Base-by-base conservation (phyloP, 2,113 vertebrate genomes). In the Hippolais icterina region DNA sequence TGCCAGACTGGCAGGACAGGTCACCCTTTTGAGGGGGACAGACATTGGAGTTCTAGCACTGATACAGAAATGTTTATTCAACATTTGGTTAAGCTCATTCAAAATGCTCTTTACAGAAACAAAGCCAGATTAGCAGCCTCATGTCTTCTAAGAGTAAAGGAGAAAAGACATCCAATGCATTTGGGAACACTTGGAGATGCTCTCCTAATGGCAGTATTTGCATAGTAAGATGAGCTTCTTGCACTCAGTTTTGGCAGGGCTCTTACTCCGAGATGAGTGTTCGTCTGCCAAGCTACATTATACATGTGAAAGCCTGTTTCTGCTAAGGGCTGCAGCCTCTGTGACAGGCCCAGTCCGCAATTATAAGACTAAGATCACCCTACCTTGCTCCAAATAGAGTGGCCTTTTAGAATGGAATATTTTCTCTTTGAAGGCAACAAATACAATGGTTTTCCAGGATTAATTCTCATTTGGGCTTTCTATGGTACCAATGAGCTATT, bases 171-270 rank as follows among this genome's bases (percentile, higher is more conserved):
- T 46, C 29, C 59, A 83, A 28, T 87, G 65, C 72, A 74, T 85
- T 82, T 89, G 77, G 64, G 68, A 90, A 83, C 64, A 63, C 41
- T 80, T 76, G 46, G 86, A 87, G 66, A 65, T 70, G 37, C 57
- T 89, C 56, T 70, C 71, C 64, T 94, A 77, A 79, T 65, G 72
- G 33, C 79, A 95, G 47, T 71, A 94, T 94, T 96, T 96, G 85
- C 95, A 94, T 74, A 94, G 91, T 52, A 83, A 94, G 60, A 91
- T 80, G 39, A 90, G 60, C 37, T 83, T 79, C 81, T 70, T 76
- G 31, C 42, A 41, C 37, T 54, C 64, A 84, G 79, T 74, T 95
- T 94, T n/a, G 4, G 65, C 54, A 71, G 61, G 80, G 83, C 52
- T 90, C 57, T 85, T 79, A 74, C n/a, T 77, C 68, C 4, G 35